Conservation (phyloP, 2,888 invertebrate genomes). For the Keiferia lycopersicella region DNA sequence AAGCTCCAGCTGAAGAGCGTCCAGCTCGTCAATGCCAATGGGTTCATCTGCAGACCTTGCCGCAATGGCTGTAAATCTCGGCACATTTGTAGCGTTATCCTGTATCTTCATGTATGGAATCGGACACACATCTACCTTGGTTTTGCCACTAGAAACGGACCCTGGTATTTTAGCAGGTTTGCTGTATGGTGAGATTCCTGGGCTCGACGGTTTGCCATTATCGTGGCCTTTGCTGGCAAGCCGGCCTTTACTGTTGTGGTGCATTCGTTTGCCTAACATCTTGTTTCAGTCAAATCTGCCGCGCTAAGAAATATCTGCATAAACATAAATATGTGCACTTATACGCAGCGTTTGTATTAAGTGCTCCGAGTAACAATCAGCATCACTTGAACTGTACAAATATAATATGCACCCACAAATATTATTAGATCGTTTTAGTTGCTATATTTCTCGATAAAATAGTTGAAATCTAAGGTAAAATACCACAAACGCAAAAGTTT, state of each 20-base stretch:
- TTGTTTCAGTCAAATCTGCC: constrained; percentile 61
- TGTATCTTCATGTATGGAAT: constrained; percentile 86
- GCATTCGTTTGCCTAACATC: constrained; percentile 78
- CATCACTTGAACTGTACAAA: not conserved
- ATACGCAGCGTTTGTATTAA: constrained; percentile 34
- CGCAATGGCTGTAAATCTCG: constrained; percentile 85
- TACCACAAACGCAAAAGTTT: constrained; percentile 19
- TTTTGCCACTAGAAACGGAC: constrained; percentile 66
- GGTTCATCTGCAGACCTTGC: constrained; percentile 87
- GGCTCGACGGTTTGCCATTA: constrained; percentile 74
- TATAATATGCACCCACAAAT: not conserved
- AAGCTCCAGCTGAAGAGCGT: constrained; percentile 91
- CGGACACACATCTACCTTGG: constrained; percentile 67
- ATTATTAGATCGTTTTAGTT: not conserved
- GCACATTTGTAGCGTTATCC: constrained; percentile 85
- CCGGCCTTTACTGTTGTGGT: constrained; percentile 75
- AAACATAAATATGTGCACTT: constrained; percentile 33
- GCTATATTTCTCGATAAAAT: not conserved
- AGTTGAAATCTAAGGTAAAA: not conserved
- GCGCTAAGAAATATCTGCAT: constrained; percentile 50
- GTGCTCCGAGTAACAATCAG: not conserved
- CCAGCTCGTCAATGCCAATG: constrained; percentile 93
- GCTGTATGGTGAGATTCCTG: constrained; percentile 72
- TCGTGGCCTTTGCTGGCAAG: constrained; percentile 77
- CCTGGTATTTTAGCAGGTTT: constrained; percentile 75